Percentiles rank a stretch among this genome's conserved stretches.
phyloP scores from a whole-genome alignment of 2,888 invertebrate genomes.

The Brachyopa scutellaris region DNA sequence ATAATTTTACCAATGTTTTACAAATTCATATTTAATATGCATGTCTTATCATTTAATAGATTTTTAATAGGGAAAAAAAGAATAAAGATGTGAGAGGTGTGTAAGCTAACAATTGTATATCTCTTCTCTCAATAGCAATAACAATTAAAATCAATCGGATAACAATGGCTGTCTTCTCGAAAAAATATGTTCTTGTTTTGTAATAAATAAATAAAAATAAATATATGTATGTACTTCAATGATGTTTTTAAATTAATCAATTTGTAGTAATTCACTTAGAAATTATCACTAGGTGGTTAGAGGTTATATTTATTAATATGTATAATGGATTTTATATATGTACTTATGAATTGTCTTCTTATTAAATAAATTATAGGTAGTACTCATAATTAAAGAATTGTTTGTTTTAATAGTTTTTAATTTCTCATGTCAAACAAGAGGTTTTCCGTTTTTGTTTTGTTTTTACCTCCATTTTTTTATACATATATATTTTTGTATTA shows the following conservation, averaged over 20 bases:
- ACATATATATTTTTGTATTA: conserved; percentile 4
- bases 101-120: conserved; percentile 9
- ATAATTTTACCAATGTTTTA: conserved; percentile 2
- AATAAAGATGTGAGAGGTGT: conserved; percentile 25
- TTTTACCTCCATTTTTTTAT: conserved; percentile 36
- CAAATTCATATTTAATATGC: conserved; percentile 9
- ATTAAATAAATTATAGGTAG: conserved; percentile 50
- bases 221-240: background rate
- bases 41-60: conserved; percentile 46
- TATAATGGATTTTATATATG: conserved; percentile 28
- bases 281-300: background rate
- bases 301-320: conserved; percentile 8
- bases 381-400: conserved; percentile 14
- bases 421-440: conserved; percentile 63
- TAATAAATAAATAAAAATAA: conserved; percentile 53
- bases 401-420: conserved; percentile 13
- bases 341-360: conserved; percentile 45
- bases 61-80: conserved; percentile 44
- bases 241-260: no score
- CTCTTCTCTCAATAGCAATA: conserved; percentile 25
- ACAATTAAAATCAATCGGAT: conserved; percentile 17
- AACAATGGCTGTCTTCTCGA: conserved; percentile 19
- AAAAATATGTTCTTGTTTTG: no score
- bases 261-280: background rate
- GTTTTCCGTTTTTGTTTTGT: conserved; percentile 13